Percentiles rank a stretch among this genome's conserved stretches.
Evolutionary conservation across 2,888 invertebrate species (phyloP).

Genomic region (Drosophila quinaria): DNA sequence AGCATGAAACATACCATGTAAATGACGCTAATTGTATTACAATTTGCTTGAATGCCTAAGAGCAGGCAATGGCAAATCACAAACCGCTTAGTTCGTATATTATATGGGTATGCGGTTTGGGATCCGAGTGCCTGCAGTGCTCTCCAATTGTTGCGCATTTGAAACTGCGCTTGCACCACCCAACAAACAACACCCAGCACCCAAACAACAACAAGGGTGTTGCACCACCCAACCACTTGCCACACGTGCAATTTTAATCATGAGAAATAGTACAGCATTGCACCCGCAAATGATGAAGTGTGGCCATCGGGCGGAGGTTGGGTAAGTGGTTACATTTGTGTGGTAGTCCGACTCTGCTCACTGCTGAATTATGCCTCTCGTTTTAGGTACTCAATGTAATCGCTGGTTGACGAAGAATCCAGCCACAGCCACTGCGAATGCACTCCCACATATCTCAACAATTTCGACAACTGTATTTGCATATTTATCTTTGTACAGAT

Average conservation of each 20-base stretch:
- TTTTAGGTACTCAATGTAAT: constrained; percentile 47
- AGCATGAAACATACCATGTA: constrained; percentile 58
- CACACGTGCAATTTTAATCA: constrained; percentile 65
- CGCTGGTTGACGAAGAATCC: constrained; percentile 40
- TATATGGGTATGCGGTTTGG: constrained; percentile 30
- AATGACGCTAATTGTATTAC: constrained; percentile 81
- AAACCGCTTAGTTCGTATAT: constrained; percentile 74
- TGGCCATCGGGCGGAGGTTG: constrained; percentile 18
- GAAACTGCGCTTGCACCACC: neutral
- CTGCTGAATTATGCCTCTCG: constrained; percentile 53
- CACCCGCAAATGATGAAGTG: constrained; percentile 40
- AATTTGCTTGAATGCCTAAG: constrained; percentile 77
- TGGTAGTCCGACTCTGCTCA: constrained; percentile 15
- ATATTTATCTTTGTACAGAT: constrained; percentile 11
- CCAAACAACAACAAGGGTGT: constrained; percentile 5
- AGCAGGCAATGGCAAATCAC: constrained; percentile 71
- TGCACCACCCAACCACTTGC: constrained; percentile 41
- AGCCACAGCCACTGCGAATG: constrained; percentile 15
- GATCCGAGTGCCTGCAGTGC: constrained; percentile 9
- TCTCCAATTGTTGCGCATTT: constrained; percentile 57
- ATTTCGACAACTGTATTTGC: constrained; percentile 13
- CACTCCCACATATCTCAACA: constrained; percentile 12
- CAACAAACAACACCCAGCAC: neutral
- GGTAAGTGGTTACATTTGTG: constrained; percentile 24
- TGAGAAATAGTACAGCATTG: constrained; percentile 45